These are phyloP conservation scores for Bradypodion pumilum DNA, from an alignment of 2,797 vertebrate species.

Conservation along the genomic window DNA sequence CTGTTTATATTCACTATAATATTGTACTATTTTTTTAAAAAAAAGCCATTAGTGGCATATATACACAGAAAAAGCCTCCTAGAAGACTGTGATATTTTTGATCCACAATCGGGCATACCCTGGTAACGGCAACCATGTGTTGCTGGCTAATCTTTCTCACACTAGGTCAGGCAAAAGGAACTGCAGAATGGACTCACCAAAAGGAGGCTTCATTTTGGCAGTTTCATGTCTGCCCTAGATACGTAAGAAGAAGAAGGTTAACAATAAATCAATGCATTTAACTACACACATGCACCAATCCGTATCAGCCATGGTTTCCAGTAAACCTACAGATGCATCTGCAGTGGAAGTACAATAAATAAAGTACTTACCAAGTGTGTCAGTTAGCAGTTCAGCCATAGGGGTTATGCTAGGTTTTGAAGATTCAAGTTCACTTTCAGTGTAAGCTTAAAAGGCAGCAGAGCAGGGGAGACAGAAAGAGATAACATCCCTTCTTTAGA, in stretches of 20 bases:
- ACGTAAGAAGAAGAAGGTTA: too few relatives aligned
- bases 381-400: conserved; percentile 54
- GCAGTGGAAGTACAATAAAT: background rate
- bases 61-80: too few relatives aligned
- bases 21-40: background rate
- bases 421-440: conserved; percentile 29
- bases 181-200: too few relatives aligned
- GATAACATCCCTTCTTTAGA: conserved; percentile 26
- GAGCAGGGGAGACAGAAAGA: conserved; percentile 1
- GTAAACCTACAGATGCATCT: background rate
- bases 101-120: too few relatives aligned
- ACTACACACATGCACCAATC: background rate
- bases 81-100: too few relatives aligned
- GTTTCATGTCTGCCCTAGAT: too few relatives aligned
- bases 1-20: background rate
- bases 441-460: conserved; percentile 45
- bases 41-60: background rate
- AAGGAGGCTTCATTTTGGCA: too few relatives aligned
- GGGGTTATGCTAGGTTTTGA: conserved; percentile 40
- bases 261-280: background rate
- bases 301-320: background rate
- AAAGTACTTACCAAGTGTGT: conserved; percentile 46
- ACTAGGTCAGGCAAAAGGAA: background rate
- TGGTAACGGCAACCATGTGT: too few relatives aligned
- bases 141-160: too few relatives aligned